phyloP scores from a whole-genome alignment of 1,140 invertebrate genomes.

The Drosophila sulfurigaster region DNA sequence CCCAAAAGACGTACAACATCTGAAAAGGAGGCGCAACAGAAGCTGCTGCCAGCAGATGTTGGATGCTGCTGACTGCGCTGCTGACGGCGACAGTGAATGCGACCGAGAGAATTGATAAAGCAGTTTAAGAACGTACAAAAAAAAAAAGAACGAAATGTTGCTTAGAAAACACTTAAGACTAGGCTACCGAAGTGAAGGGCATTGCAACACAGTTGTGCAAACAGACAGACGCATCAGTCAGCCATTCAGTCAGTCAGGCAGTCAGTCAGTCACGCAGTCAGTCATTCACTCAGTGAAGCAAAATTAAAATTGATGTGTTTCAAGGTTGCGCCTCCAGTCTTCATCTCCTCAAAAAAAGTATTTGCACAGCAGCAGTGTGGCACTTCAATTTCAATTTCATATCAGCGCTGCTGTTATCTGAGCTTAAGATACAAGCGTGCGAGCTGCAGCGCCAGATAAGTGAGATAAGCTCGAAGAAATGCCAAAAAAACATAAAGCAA shows the following conservation, averaged over 20 bases:
- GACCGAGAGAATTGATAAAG: conserved; percentile 18
- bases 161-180: conserved; percentile 16
- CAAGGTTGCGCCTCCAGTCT: conserved; percentile 6
- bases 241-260: not conserved
- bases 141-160: conserved; percentile 1
- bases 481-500: conserved; percentile 4
- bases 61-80: conserved; percentile 7
- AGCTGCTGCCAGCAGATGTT: conserved; percentile 28
- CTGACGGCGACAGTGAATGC: not conserved
- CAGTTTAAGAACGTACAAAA: conserved; percentile 1
- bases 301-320: conserved; percentile 20
- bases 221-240: conserved; percentile 20
- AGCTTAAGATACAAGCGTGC: conserved; percentile 43
- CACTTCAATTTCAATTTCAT: conserved; percentile 35
- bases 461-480: conserved; percentile 54
- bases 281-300: not conserved
- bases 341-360: conserved; percentile 1
- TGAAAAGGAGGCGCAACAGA: conserved; percentile 52
- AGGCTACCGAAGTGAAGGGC: conserved; percentile 25
- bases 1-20: conserved; percentile 33
- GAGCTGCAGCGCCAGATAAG: conserved; percentile 54
- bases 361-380: conserved; percentile 35
- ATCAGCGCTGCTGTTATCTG: conserved; percentile 45
- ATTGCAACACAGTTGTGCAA: conserved; percentile 38
- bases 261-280: not conserved